Evolutionary conservation across 2,113 vertebrate species (phyloP).

Genomic region (Oreochromis spilurus): DNA sequence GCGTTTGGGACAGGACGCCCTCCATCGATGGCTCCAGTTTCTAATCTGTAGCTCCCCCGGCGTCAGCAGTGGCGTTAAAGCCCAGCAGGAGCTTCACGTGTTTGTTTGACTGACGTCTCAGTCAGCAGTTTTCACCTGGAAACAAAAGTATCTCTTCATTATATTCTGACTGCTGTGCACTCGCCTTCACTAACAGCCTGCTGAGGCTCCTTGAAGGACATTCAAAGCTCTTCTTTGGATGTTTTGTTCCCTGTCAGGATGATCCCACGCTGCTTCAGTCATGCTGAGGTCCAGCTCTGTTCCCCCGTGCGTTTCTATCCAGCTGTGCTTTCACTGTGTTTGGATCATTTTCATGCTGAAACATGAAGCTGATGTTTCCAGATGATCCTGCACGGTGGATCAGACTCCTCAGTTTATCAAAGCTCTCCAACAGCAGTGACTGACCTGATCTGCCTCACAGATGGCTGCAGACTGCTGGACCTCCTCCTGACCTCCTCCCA

Average conservation of each 20-base stretch:
- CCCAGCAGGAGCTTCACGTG: neutral
- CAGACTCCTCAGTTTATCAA: accelerated
- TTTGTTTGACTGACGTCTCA: neutral
- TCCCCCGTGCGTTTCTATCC: neutral
- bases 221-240: neutral
- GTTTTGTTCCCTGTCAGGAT: neutral
- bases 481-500: neutral
- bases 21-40: neutral
- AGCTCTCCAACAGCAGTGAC: neutral
- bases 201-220: neutral
- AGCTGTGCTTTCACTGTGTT: neutral
- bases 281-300: neutral
- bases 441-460: neutral
- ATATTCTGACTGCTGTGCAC: neutral
- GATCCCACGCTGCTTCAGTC: neutral
- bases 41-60: neutral
- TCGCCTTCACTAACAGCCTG: neutral
- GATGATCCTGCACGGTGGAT: neutral
- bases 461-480: neutral
- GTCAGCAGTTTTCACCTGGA: neutral
- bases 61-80: neutral
- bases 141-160: neutral
- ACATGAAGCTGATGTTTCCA: neutral
- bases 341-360: neutral
- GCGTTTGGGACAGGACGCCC: neutral